These are phyloP conservation scores for Tetragnatha montana DNA, from an alignment of 2,888 invertebrate genomes.

Conservation along the genomic window DNA sequence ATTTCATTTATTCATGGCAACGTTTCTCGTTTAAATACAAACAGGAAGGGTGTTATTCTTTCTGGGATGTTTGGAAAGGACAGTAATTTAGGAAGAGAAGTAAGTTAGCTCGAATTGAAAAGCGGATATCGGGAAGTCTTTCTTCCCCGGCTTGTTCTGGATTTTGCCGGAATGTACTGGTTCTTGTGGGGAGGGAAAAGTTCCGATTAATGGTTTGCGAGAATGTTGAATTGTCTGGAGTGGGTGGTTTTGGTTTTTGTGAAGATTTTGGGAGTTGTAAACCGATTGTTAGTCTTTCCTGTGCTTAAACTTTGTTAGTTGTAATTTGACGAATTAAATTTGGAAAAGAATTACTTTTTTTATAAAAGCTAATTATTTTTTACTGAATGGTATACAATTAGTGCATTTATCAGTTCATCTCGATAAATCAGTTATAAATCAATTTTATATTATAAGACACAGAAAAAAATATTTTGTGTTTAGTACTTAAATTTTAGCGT, in stretches of 20 bases:
- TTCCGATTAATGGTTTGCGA: constrained; percentile 26
- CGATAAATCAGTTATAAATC: too few species aligned
- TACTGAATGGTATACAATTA: neutral
- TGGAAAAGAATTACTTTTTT: neutral
- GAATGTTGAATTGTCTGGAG: constrained; percentile 19
- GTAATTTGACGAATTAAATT: neutral
- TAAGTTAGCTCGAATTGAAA: constrained; percentile 27
- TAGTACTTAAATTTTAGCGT: too few species aligned
- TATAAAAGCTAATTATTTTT: neutral
- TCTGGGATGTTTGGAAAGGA: constrained; percentile 26
- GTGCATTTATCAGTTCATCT: neutral
- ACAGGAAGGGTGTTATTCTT: constrained; percentile 23
- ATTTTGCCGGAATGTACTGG: neutral
- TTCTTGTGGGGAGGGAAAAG: constrained; percentile 18
- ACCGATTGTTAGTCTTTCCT: too few species aligned
- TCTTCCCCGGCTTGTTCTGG: constrained; percentile 3
- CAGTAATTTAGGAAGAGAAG: constrained; percentile 37
- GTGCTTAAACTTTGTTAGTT: neutral
- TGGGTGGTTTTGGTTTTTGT: too few species aligned
- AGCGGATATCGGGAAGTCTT: constrained; percentile 32
- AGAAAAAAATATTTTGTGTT: too few species aligned
- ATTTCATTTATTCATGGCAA: constrained; percentile 54
- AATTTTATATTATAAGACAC: too few species aligned
- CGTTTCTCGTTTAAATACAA: constrained; percentile 15
- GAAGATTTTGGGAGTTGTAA: neutral